Base-by-base conservation (phyloP, 2,888 invertebrate genomes). In the Toxonevra muliebris region DNA sequence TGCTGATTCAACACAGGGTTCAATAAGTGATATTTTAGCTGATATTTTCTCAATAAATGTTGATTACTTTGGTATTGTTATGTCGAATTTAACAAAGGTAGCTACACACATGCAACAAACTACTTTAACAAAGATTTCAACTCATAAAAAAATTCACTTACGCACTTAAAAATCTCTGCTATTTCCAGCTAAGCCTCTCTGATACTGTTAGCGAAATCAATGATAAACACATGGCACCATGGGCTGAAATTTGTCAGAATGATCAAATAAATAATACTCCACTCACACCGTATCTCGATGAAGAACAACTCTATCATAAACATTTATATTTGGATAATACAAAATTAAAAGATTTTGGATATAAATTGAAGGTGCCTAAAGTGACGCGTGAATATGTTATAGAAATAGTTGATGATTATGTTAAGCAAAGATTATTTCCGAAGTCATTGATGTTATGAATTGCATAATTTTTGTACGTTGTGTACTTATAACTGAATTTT, bases 181-280 rank as follows among this genome's bases (percentile, higher is more conserved):
- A n/a, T n/a, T 72, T 79, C 76, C 81, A 94, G 94, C 87, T 89
- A 55, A 95, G 95, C 86, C 90, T 95, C 86, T 88, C 88, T 1
- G 89, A 90, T 10, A 91, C 94, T 7, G 92, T 94, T 0, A 95
- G 95, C 76, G 95, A 96, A 79, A 94, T 95, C 0, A 97, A 97
- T 84, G 96, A 97, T 85, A 96, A 96, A 82, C 97, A 97, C 84
- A 89, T 96, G 86, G 90, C 89, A 0, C 95, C 96, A 17, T 97
- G 97, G 97, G 95, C 95, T 0, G 92, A 93, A 80, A 90, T 93
- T 41, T 96, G 96, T 82, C 88, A 90, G 72, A 86, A 87, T 71
- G 91, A 93, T 83, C 87, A 88, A 55, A 90, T 96, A 41, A 86
- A 88, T 72, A 96, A 95, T 86, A 93, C 96, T 19, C 96, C 96